Conservation (phyloP, 53 echinoderm and acorn worm genomes). For the Arbacia lixula region DNA sequence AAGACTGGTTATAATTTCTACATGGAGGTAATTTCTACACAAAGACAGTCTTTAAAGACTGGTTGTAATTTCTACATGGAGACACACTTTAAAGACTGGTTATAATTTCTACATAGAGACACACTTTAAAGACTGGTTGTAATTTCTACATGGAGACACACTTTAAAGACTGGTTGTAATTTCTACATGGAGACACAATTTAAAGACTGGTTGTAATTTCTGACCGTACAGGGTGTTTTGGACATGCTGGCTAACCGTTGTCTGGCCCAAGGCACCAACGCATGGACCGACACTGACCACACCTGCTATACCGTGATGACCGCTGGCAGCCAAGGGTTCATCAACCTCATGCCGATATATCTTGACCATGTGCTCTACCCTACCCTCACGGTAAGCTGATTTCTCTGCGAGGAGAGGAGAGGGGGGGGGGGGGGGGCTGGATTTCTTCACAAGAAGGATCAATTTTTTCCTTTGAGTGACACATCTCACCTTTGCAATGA, state of each 20-base stretch:
- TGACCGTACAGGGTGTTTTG: conserved; percentile 72
- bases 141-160: too few relatives aligned
- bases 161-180: too few relatives aligned
- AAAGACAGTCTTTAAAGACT: too few relatives aligned
- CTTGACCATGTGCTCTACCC: conserved; percentile 96
- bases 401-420: neutral
- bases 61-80: too few relatives aligned
- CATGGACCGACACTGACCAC: conserved; percentile 99
- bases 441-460: too few relatives aligned
- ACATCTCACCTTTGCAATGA: too few relatives aligned
- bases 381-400: conserved; percentile 84
- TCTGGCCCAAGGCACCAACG: conserved; percentile 97
- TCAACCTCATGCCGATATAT: conserved; percentile 95
- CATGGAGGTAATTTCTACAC: too few relatives aligned
- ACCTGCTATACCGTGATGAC: conserved; percentile 98
- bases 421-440: neutral
- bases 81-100: too few relatives aligned
- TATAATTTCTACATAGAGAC: too few relatives aligned
- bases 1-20: too few relatives aligned
- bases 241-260: conserved; percentile 97
- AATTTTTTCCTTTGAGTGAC: too few relatives aligned
- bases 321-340: conserved; percentile 87
- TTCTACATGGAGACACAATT: neutral
- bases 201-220: neutral
- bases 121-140: too few relatives aligned